Evolutionary conservation across 2,888 invertebrate species (phyloP), one percentile per base, ranked within the genome.

Genomic region (Cheilosia soror): DNA sequence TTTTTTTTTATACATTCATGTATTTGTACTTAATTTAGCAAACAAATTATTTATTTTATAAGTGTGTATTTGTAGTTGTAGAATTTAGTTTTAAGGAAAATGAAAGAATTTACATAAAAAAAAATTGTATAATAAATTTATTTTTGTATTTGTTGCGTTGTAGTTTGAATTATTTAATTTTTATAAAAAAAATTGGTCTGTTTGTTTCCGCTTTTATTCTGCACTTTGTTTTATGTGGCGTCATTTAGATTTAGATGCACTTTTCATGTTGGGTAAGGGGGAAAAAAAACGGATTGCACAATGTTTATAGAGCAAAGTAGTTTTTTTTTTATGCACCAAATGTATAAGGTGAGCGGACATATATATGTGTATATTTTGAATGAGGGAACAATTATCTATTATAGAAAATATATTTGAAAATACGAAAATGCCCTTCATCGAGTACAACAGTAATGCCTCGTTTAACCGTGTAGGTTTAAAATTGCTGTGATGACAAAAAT

Each of bases 101-200:
- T 20, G 68, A 68, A 37, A 33, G 13, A 33, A 47, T 66, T 63
- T 49, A 29, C 15, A 51, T 13, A 49, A 37, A 40, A 20, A 6
- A 25, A 42, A 71, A 13, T 29, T 60, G 11, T 68, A 60, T 47
- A 83, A 83, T 83, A 79, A 83, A 73, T 57, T 71, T 25, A 27
- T 63, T 83, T 20, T 79, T 57, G 65, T 68, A 69, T 78, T 78
- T 83, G 57, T 79, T 79, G 55, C 63, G 68, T 73, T 83, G 79
- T 83, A 83, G 78, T 83, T 83, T 82, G 72, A 42, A 57, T 63
- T 42, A 51, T 57, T 42, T 58, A 4, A 20, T 37, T 47, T 37
- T 40, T 44, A 62, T 13, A 37, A 27, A 65, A 13, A 40, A 58
- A 44, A 33, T 55, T 20, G 2, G 44, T 60, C 47, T 60, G 20